Base-by-base conservation (phyloP, 1,140 invertebrate species). In the Copidosoma floridanum region DNA sequence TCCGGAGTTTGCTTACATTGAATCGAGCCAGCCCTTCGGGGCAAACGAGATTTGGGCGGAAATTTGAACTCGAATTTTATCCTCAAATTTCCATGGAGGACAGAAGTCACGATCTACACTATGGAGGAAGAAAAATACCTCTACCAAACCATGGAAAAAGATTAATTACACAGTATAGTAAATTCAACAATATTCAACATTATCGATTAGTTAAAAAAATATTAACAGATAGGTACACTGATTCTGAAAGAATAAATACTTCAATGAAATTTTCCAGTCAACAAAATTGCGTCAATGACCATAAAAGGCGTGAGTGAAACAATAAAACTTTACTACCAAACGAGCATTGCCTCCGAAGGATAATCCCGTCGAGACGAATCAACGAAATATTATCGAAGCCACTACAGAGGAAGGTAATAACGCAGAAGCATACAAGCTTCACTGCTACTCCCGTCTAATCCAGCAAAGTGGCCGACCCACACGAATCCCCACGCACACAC, bases 321-420 rank as follows among this genome's bases (percentile, higher is more conserved):
- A n/a, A n/a, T n/a, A n/a, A n/a, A n/a, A n/a, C n/a, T n/a, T n/a
- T n/a, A n/a, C n/a, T n/a, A n/a, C n/a, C n/a, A n/a, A n/a, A n/a
- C n/a, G 71, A 75, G 75, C 70, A 64, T 68, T 58, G 67, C 57
- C 51, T 65, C 63, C 63, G 68, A 70, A 62, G 61, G 68, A 68
- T 56, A 68, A 72, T 65, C 63, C 57, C 66, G 68, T 68, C 67
- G 38, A 63, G 64, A 41, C 41, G 65, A 73, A 76, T 76, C 72
- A 75, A 67, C 68, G 68, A 72, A 75, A 74, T 72, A 66, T 61
- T n/a, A n/a, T n/a, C n/a, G n/a, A n/a, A n/a, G n/a, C n/a, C n/a
- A n/a, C n/a, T n/a, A n/a, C n/a, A n/a, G n/a, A n/a, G n/a, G n/a
- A n/a, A n/a, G n/a, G n/a, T n/a, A n/a, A n/a, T n/a, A n/a, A n/a